A percentile compares a stretch with the other conserved stretches of the same genome.
These are phyloP conservation scores for Emydocephalus ijimae DNA, from an alignment of 2,113 vertebrate genomes.

Conservation along the genomic window DNA sequence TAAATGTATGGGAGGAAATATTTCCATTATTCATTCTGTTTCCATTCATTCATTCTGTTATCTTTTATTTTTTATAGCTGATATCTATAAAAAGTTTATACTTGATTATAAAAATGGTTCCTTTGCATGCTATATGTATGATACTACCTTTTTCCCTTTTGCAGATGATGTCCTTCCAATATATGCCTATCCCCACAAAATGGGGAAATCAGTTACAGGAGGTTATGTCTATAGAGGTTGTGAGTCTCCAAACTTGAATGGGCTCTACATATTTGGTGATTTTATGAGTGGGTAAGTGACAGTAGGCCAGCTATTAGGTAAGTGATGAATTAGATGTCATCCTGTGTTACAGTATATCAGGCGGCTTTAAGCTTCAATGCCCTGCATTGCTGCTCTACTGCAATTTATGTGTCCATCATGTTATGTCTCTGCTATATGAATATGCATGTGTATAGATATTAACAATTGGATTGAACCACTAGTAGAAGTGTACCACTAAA, in stretches of 20 bases:
- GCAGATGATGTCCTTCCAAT: slow-evolving; percentile 91
- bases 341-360: not conserved
- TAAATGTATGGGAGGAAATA: not conserved
- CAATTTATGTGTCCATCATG: not conserved
- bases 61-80: not conserved
- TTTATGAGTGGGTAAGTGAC: slow-evolving; percentile 94
- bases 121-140: not conserved
- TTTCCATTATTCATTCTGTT: not conserved
- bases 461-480: not conserved
- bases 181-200: slow-evolving; percentile 89
- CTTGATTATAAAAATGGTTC: not conserved
- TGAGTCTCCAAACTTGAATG: slow-evolving; percentile 90
- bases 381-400: not conserved
- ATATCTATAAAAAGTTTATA: not conserved
- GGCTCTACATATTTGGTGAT: slow-evolving; percentile 96
- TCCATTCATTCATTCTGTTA: not conserved
- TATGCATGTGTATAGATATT: not conserved
- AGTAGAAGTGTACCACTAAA: not conserved
- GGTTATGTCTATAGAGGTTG: slow-evolving; percentile 93
- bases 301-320: not conserved
- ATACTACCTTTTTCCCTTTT: slow-evolving; percentile 20
- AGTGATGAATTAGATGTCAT: not conserved
- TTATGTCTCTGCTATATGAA: not conserved
- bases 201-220: slow-evolving; percentile 92
- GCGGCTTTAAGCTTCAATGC: not conserved